A percentile compares a stretch with the other conserved stretches of the same genome.
Evolutionary conservation across 2,888 invertebrate genomes (phyloP).

Genomic region (Oligia fasciuncula): DNA sequence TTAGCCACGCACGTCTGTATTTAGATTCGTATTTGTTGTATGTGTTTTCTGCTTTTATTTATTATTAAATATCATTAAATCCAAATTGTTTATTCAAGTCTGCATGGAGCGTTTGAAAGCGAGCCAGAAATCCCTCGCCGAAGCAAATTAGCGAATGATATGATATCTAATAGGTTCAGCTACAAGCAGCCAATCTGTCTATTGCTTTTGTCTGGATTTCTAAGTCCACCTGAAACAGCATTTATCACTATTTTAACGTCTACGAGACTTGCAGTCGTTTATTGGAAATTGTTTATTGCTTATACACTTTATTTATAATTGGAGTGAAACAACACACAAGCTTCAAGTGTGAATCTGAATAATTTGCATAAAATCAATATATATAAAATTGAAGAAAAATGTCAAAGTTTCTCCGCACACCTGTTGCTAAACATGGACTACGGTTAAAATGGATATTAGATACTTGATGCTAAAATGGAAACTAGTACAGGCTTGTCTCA

Average conservation of each 20-base stretch:
- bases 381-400: slow-evolving; percentile 31
- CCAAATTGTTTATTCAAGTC: slow-evolving; percentile 42
- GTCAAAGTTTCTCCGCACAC: slow-evolving; percentile 35
- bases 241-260: slow-evolving; percentile 21
- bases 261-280: slow-evolving; percentile 15
- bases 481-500: slow-evolving; percentile 47
- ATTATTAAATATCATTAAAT: slow-evolving; percentile 49
- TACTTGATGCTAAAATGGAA: slow-evolving; percentile 61
- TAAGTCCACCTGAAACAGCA: slow-evolving; percentile 8
- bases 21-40: slow-evolving; percentile 23
- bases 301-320: slow-evolving; percentile 23
- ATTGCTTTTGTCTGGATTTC: slow-evolving; percentile 34
- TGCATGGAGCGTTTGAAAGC: slow-evolving; percentile 46
- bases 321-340: slow-evolving; percentile 7
- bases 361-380: slow-evolving; percentile 26
- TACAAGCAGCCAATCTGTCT: slow-evolving; percentile 22
- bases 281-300: slow-evolving; percentile 13
- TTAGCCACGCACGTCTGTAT: slow-evolving; percentile 6
- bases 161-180: slow-evolving; percentile 30
- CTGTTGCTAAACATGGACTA: slow-evolving; percentile 34
- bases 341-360: slow-evolving; percentile 9
- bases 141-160: slow-evolving; percentile 43
- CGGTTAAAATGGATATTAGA: slow-evolving; percentile 59
- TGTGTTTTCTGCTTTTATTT: slow-evolving; percentile 39
- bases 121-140: slow-evolving; percentile 52